Evolutionary conservation across 2,888 invertebrate species (phyloP).

Genomic region (Andrena flavipes): DNA sequence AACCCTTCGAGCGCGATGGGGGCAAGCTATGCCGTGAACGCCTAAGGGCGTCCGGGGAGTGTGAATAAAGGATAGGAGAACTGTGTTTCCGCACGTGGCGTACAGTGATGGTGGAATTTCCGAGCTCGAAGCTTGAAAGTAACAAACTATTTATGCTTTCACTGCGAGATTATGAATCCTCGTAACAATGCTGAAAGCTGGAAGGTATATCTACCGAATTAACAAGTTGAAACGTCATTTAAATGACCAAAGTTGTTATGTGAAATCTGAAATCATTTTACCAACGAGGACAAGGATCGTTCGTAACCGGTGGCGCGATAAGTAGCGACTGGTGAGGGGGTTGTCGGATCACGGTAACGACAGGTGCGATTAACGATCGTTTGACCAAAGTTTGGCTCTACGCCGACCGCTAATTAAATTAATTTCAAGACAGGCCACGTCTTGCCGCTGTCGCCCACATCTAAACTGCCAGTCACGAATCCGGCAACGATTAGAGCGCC

Average conservation of each 20-base stretch:
- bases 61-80: too few relatives aligned
- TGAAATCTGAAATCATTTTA: background rate
- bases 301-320: conserved; percentile 21
- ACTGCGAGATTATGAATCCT: too few relatives aligned
- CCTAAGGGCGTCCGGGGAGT: too few relatives aligned
- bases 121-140: too few relatives aligned
- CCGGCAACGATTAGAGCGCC: conserved; percentile 33
- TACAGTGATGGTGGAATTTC: too few relatives aligned
- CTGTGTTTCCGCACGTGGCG: too few relatives aligned
- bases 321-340: conserved; percentile 6
- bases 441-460: conserved; percentile 44
- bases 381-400: conserved; percentile 79
- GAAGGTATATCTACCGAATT: too few relatives aligned
- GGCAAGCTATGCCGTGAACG: too few relatives aligned
- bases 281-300: conserved; percentile 1
- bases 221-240: too few relatives aligned
- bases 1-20: too few relatives aligned
- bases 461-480: conserved; percentile 64
- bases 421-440: conserved; percentile 75
- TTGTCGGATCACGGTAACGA: conserved; percentile 68
- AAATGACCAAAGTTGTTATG: too few relatives aligned
- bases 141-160: too few relatives aligned
- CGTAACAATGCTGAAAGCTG: background rate
- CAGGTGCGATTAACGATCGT: conserved; percentile 83
- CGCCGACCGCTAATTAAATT: conserved; percentile 84